Evolutionary conservation across 2,888 invertebrate species (phyloP).

Genomic region (Mesorhabditis sp.): DNA sequence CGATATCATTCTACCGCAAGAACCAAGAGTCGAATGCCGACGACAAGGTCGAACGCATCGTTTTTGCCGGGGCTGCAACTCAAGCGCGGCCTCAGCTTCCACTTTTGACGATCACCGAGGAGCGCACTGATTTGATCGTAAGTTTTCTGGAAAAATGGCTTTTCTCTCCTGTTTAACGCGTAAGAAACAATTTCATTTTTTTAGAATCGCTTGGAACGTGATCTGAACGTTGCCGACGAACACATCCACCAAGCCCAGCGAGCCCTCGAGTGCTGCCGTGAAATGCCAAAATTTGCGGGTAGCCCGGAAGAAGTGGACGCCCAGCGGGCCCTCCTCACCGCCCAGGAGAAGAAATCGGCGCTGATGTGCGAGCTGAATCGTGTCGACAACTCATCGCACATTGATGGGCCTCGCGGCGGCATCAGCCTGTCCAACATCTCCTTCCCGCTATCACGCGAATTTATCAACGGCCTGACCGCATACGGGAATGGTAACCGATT

Average conservation of each 20-base stretch:
- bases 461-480: background rate
- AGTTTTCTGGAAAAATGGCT: background rate
- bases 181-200: background rate
- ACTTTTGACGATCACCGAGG: background rate
- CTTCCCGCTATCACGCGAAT: background rate
- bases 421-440: background rate
- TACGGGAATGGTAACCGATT: background rate
- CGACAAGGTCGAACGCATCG: background rate
- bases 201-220: background rate
- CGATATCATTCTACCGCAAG: background rate
- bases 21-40: background rate
- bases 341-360: background rate
- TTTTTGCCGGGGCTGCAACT: background rate
- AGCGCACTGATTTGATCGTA: too few species aligned
- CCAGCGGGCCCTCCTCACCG: background rate
- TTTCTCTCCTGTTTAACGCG: background rate
- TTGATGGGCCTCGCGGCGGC: conserved; percentile 4
- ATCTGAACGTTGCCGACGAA: background rate
- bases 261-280: background rate
- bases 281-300: background rate
- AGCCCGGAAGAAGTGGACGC: background rate
- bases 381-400: background rate
- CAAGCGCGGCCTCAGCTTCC: background rate
- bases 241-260: background rate
- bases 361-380: background rate